phyloP scores from a whole-genome alignment of 2,797 vertebrate genomes.

The Dicrostonyx torquatus region DNA sequence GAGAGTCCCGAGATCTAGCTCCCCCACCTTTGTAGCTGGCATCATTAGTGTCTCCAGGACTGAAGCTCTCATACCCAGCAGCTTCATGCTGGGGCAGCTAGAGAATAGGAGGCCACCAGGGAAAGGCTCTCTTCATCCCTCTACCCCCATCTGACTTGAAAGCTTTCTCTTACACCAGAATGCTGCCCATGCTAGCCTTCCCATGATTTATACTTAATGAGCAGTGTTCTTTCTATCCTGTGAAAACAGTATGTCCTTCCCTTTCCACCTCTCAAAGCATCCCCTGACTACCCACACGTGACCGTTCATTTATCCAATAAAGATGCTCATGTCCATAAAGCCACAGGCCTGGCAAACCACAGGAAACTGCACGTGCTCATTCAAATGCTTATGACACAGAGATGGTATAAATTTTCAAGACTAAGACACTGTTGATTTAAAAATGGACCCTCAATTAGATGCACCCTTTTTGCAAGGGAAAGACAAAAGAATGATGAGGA shows the following conservation, averaged over 20 bases:
- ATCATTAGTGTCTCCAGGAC: constrained; percentile 51
- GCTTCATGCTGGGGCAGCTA: neutral
- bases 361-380: neutral
- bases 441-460: neutral
- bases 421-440: constrained; percentile 6
- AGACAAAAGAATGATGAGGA: neutral
- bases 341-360: neutral
- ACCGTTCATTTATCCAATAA: neutral
- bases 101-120: neutral
- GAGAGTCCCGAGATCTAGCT: neutral
- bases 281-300: neutral
- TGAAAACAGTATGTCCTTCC: neutral
- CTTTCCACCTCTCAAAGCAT: neutral
- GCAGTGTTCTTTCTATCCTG: neutral
- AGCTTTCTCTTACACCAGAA: neutral
- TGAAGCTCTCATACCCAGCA: constrained; percentile 1
- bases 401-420: neutral
- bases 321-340: neutral
- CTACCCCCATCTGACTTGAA: constrained; percentile 7
- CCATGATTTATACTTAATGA: neutral
- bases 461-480: constrained; percentile 13
- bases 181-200: neutral
- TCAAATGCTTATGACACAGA: neutral
- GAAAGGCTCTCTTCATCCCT: neutral
- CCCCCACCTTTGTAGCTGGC: constrained; percentile 20